phyloP scores from a whole-genome alignment of 2,888 invertebrate species.

The Athalia circularis region DNA sequence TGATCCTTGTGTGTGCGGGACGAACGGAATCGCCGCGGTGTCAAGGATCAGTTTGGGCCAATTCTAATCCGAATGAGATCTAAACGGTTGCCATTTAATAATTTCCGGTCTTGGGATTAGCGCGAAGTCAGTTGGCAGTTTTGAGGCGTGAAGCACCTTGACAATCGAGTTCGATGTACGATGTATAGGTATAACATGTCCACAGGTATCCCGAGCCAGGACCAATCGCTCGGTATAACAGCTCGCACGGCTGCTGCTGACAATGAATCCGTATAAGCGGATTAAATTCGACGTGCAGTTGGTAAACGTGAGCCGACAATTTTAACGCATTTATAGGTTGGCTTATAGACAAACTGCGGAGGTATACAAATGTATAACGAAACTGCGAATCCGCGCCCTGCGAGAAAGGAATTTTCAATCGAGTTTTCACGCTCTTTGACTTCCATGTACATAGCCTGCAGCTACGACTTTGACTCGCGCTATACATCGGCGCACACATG shows the following conservation, averaged over 20 bases:
- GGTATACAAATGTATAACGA: slow-evolving; percentile 11
- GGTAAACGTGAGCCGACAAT: slow-evolving; percentile 52
- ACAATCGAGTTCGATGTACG: slow-evolving; percentile 22
- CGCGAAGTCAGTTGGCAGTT: slow-evolving; percentile 46
- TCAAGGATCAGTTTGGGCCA: slow-evolving; percentile 26
- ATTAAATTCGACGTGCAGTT: slow-evolving; percentile 64
- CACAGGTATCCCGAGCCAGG: slow-evolving; percentile 49
- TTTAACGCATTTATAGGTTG: slow-evolving; percentile 49
- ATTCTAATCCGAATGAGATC: slow-evolving; percentile 68
- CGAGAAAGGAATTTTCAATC: no score
- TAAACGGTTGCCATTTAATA: slow-evolving; percentile 73
- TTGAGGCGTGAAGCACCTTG: slow-evolving; percentile 40
- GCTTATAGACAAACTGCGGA: background rate
- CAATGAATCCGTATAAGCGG: slow-evolving; percentile 60
- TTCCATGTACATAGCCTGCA: no score
- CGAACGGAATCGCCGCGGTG: background rate
- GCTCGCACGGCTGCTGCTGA: slow-evolving; percentile 50
- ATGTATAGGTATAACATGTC: slow-evolving; percentile 35
- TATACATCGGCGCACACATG: no score
- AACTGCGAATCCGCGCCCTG: background rate
- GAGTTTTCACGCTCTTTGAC: no score
- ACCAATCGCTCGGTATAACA: slow-evolving; percentile 50
- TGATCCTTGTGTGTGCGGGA: background rate
- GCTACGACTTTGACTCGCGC: no score
- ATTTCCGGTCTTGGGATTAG: slow-evolving; percentile 74